phyloP scores from a whole-genome alignment of 2,888 invertebrate species.

The Blera fallax region DNA sequence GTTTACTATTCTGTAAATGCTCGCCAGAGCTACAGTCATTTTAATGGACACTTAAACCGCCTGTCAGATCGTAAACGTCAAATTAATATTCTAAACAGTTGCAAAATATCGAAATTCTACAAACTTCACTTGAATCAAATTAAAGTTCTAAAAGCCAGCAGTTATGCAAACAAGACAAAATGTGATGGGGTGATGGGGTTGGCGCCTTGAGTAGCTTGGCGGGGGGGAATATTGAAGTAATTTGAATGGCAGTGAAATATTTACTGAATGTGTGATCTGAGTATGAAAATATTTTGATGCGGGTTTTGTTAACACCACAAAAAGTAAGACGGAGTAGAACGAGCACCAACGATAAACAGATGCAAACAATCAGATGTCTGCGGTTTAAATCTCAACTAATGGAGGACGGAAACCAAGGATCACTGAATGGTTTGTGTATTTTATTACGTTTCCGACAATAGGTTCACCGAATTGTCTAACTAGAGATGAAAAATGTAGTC shows the following conservation, averaged over 20 bases:
- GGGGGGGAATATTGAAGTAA: background rate
- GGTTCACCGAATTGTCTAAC: too few relatives aligned
- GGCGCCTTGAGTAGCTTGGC: background rate
- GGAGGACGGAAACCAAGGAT: too few relatives aligned
- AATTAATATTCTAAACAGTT: constrained; percentile 47
- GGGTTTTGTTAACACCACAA: background rate
- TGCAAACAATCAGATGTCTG: background rate
- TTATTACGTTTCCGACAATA: too few relatives aligned
- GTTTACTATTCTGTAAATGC: constrained; percentile 40
- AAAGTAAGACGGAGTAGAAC: background rate
- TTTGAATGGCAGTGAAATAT: constrained; percentile 18
- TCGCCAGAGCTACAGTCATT: constrained; percentile 8
- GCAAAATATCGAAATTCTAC: background rate
- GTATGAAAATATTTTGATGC: background rate
- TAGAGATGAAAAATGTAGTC: too few relatives aligned
- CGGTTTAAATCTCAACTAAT: background rate
- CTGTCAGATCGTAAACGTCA: constrained; percentile 33
- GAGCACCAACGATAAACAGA: too few relatives aligned
- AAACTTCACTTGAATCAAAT: constrained; percentile 16
- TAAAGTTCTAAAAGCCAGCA: background rate
- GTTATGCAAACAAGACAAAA: constrained; percentile 17
- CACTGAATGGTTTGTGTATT: background rate
- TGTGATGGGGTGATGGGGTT: background rate
- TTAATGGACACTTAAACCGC: constrained; percentile 30
- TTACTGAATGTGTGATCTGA: constrained; percentile 3